Percentiles rank a stretch among this genome's conserved stretches.
phyloP scores from a whole-genome alignment of 2,888 invertebrate genomes.

The Standfussiana lucernea region DNA sequence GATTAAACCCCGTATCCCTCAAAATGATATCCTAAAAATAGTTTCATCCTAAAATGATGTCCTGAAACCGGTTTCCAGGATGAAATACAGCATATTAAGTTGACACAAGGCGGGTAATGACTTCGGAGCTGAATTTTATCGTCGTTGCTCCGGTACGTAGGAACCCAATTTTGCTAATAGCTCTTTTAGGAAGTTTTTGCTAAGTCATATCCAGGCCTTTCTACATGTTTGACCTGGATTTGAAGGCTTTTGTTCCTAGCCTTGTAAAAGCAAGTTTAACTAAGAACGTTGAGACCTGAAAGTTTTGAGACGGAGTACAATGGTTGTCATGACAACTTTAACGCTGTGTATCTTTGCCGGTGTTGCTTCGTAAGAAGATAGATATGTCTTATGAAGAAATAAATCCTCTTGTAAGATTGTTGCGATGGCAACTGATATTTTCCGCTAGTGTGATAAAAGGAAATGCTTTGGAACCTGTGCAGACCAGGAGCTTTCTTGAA shows the following conservation, averaged over 20 bases:
- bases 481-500: background rate
- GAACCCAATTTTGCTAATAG: slow-evolving; percentile 72
- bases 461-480: background rate
- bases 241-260: slow-evolving; percentile 23
- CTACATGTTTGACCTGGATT: background rate
- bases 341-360: background rate
- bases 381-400: too few species aligned
- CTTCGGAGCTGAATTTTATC: slow-evolving; percentile 52
- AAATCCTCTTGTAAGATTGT: slow-evolving; percentile 1
- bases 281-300: background rate
- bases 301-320: background rate
- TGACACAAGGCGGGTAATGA: slow-evolving; percentile 46
- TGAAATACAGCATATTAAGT: slow-evolving; percentile 56
- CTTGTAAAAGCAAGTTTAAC: background rate
- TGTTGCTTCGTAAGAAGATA: background rate
- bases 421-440: background rate
- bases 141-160: slow-evolving; percentile 44
- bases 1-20: slow-evolving; percentile 31
- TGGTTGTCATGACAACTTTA: slow-evolving; percentile 7
- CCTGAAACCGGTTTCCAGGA: slow-evolving; percentile 19
- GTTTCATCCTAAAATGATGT: slow-evolving; percentile 36
- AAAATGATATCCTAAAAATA: slow-evolving; percentile 38
- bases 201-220: slow-evolving; percentile 55
- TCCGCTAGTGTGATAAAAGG: background rate
- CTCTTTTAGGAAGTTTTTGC: slow-evolving; percentile 55